These are phyloP conservation scores for Scytalopus superciliaris DNA, from an alignment of 2,113 vertebrate species.

Conservation along the genomic window DNA sequence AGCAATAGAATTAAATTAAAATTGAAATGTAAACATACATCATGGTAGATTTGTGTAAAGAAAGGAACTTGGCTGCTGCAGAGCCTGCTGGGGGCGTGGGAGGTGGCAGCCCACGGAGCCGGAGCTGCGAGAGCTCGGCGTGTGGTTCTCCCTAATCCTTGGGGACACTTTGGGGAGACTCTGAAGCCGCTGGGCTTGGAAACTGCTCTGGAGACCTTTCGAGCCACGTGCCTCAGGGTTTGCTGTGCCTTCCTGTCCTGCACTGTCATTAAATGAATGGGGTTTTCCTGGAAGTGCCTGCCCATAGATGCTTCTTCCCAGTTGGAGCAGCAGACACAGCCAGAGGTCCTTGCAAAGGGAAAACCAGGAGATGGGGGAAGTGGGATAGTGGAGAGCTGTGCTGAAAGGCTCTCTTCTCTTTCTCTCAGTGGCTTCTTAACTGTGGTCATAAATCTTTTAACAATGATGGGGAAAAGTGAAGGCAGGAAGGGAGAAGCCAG, in stretches of 20 bases:
- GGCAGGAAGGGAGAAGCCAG: not conserved
- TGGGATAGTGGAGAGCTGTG: not conserved
- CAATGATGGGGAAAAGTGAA: not conserved
- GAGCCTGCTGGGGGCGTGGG: not conserved
- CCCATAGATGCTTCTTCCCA: constrained; percentile 5
- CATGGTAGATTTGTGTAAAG: not conserved
- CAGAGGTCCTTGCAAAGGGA: not conserved
- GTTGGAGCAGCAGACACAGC: not conserved
- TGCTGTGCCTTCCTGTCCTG: too few species aligned
- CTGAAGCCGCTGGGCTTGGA: not conserved
- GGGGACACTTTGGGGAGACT: not conserved
- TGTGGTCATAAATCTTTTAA: not conserved
- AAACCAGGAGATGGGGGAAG: not conserved
- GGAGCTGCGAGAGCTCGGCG: fast-evolving
- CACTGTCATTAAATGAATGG: too few species aligned
- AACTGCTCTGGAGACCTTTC: not conserved
- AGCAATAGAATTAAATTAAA: constrained; percentile 56
- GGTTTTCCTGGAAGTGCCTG: constrained; percentile 10
- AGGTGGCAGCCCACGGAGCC: not conserved
- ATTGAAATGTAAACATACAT: constrained; percentile 47
- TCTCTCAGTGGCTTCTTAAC: not conserved
- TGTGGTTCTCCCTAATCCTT: not conserved
- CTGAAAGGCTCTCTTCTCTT: not conserved
- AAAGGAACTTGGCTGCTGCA: not conserved
- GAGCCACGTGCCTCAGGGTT: fast-evolving